Evolutionary conservation across 2,797 vertebrate genomes (phyloP).

Genomic region (Sebastes nivosus): DNA sequence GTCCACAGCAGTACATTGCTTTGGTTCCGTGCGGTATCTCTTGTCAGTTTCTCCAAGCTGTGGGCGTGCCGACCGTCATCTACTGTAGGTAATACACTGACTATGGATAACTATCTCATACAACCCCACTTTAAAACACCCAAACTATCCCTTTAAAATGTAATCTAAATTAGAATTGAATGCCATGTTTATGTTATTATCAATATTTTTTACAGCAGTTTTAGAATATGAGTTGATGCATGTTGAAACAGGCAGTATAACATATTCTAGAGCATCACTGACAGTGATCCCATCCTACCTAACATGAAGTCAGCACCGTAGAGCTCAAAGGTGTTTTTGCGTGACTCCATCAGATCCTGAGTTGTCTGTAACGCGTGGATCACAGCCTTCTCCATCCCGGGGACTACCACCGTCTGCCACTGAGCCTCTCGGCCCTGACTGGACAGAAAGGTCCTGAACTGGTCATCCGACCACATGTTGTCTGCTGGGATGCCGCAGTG

Average conservation of each 20-base stretch:
- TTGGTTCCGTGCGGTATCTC: too few relatives aligned
- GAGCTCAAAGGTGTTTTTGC: slow-evolving; percentile 91
- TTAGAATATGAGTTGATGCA: background rate
- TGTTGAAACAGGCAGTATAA: background rate
- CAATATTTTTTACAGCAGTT: background rate
- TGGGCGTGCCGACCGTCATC: too few relatives aligned
- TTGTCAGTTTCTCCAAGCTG: too few relatives aligned
- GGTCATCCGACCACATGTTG: slow-evolving; percentile 89
- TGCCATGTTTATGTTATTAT: background rate
- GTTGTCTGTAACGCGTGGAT: slow-evolving; percentile 84
- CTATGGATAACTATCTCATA: too few relatives aligned
- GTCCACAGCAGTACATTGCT: too few relatives aligned
- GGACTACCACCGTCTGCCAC: slow-evolving; percentile 85
- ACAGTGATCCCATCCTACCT: slow-evolving; percentile 58
- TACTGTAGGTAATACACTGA: too few relatives aligned
- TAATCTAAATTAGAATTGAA: background rate
- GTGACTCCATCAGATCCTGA: slow-evolving; percentile 85
- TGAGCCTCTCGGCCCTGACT: slow-evolving; percentile 69
- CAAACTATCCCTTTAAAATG: background rate
- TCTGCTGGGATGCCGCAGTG: slow-evolving; percentile 82
- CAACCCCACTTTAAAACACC: too few relatives aligned
- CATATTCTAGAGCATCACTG: background rate
- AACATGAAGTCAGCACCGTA: slow-evolving; percentile 91
- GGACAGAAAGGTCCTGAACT: slow-evolving; percentile 85
- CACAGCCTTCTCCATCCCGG: slow-evolving; percentile 88